Percentiles rank a stretch among this genome's conserved stretches.
Evolutionary conservation across 2,113 vertebrate species (phyloP).

Genomic region (Centropus bengalensis): DNA sequence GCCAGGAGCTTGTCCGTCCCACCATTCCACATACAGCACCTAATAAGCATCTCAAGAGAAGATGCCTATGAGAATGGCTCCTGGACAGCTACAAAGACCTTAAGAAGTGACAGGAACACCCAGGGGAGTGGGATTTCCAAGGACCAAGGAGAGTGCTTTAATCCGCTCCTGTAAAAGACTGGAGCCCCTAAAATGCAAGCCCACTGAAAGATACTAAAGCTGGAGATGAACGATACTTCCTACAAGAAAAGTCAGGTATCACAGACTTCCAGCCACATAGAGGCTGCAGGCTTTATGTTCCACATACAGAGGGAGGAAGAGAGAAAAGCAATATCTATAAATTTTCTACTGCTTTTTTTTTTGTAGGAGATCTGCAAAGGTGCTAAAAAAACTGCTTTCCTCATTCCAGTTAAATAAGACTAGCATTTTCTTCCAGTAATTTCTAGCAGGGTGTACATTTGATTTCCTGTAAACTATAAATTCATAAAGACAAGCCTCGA

Average conservation of each 20-base stretch:
- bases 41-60: background rate
- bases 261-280: background rate
- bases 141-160: accelerated
- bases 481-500: background rate
- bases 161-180: background rate
- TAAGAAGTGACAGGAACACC: background rate
- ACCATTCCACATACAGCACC: background rate
- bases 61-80: background rate
- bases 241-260: background rate
- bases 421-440: slow-evolving; percentile 45
- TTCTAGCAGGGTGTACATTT: background rate
- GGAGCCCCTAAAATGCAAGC: background rate
- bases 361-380: background rate
- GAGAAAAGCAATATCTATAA: background rate
- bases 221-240: background rate
- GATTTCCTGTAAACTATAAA: slow-evolving; percentile 41
- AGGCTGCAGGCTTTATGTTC: background rate
- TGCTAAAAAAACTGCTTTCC: background rate
- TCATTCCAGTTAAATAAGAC: slow-evolving; percentile 12
- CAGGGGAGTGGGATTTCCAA: background rate
- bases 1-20: background rate
- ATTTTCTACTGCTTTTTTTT: background rate
- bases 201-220: background rate
- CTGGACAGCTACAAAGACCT: background rate
- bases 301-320: background rate